Evolutionary conservation across 1,140 invertebrate species (phyloP).

Genomic region (Platyura marginata): DNA sequence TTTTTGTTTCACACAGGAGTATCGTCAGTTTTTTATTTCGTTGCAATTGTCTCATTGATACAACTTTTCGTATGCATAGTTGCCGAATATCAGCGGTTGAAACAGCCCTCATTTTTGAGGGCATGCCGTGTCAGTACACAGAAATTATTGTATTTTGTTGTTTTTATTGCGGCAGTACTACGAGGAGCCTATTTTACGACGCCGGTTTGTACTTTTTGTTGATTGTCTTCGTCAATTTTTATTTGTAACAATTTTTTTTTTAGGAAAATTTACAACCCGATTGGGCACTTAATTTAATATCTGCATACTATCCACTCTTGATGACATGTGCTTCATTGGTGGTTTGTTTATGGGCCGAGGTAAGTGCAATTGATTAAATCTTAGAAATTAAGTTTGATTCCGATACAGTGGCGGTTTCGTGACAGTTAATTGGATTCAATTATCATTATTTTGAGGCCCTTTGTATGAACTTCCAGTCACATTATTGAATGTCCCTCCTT

Average conservation of each 20-base stretch:
- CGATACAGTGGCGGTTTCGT: no score
- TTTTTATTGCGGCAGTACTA: conserved; percentile 68
- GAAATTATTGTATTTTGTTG: conserved; percentile 78
- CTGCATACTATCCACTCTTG: conserved; percentile 78
- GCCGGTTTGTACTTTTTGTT: conserved; percentile 40
- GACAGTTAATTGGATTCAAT: not conserved
- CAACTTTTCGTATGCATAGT: conserved; percentile 72
- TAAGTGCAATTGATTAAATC: conserved; percentile 25
- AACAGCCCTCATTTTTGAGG: conserved; percentile 56
- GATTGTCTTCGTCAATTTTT: conserved; percentile 1
- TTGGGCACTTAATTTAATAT: conserved; percentile 69
- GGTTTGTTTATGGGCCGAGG: conserved; percentile 91
- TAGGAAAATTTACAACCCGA: conserved; percentile 59
- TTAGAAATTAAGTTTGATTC: not conserved
- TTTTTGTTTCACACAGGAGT: conserved; percentile 47
- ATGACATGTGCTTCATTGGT: conserved; percentile 79
- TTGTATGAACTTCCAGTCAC: no score
- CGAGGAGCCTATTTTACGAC: conserved; percentile 79
- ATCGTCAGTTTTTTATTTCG: conserved; percentile 62
- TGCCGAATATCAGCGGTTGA: conserved; percentile 63
- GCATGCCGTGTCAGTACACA: conserved; percentile 79
- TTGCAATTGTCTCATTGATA: conserved; percentile 68
- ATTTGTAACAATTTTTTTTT: conserved; percentile 11
- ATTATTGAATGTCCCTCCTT: no score
- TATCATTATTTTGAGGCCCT: no score